phyloP scores from a whole-genome alignment of 2,113 vertebrate genomes.

The Macaca fascicularis region T2T-MFA8v1.1 NC_088395.1:138654501-138655000 shows the following conservation, averaged over 20 bases:
- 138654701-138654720: neutral
- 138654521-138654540: constrained; percentile 11
- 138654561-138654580: constrained; percentile 20
- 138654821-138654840: constrained; percentile 90
- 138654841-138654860: constrained; percentile 94
- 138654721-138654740: neutral
- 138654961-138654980: constrained; percentile 99
- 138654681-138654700: neutral
- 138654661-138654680: constrained; percentile 17
- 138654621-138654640: constrained; percentile 6
- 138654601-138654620: neutral
- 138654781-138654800: neutral
- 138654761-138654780: neutral
- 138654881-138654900: constrained; percentile 96
- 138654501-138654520: neutral
- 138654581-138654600: neutral
- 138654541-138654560: constrained; percentile 19
- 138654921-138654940: constrained; percentile 97
- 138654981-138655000: constrained; percentile 97
- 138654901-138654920: constrained; percentile 99
- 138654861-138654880: constrained; percentile 99
- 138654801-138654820: fast-evolving
- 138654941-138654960: constrained; percentile 97
- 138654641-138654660: neutral
- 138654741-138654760: constrained; percentile 6